Conservation (phyloP, 2,113 vertebrate genomes). For the Rhinolophus ferrumequinum region DNA sequence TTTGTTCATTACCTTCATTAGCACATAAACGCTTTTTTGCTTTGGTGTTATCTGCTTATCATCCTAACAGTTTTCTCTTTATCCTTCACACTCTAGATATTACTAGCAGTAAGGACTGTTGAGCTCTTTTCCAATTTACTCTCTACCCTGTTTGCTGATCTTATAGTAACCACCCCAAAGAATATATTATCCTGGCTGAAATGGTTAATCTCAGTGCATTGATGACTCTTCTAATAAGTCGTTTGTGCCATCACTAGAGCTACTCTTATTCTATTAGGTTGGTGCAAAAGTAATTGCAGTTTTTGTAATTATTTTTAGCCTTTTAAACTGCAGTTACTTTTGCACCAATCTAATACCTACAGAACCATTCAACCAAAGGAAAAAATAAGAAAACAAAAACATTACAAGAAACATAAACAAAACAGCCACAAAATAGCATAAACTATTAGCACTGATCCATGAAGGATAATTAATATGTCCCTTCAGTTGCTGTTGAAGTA, state of each 20-base stretch:
- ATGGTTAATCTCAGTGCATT: background rate
- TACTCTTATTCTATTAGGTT: background rate
- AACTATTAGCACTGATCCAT: background rate
- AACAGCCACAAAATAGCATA: background rate
- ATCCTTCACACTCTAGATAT: background rate
- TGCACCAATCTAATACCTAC: background rate
- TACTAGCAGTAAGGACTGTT: background rate
- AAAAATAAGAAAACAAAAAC: background rate
- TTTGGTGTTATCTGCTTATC: background rate
- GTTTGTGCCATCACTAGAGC: background rate
- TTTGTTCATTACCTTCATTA: background rate
- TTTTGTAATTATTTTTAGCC: no score
- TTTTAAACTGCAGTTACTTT: no score
- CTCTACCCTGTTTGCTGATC: background rate
- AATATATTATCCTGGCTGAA: background rate
- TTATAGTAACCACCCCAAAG: background rate
- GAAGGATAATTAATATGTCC: background rate
- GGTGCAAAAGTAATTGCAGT: no score
- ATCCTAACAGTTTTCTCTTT: background rate
- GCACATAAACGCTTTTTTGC: background rate
- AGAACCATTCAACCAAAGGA: background rate
- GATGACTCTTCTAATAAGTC: background rate
- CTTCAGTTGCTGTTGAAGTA: background rate
- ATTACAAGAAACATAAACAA: background rate
- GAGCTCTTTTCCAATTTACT: background rate